These are phyloP conservation scores for Sebastes nivosus DNA, from an alignment of 2,797 vertebrate genomes.

Conservation along the genomic window DNA sequence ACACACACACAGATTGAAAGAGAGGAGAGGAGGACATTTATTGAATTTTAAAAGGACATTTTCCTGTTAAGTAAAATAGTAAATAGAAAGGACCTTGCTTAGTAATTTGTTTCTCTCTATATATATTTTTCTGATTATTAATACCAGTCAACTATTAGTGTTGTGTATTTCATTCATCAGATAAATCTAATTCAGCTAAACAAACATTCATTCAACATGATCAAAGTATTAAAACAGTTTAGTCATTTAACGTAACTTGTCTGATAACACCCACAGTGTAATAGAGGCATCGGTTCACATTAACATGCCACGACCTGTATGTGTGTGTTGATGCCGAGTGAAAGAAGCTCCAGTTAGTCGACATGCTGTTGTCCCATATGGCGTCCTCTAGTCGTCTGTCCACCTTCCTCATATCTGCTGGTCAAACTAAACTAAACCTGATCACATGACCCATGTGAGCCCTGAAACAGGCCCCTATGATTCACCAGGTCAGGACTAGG, in stretches of 20 bases:
- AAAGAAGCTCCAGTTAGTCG: slow-evolving; percentile 43
- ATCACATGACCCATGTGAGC: slow-evolving; percentile 21
- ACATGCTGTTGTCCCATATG: slow-evolving; percentile 70
- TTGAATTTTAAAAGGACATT: slow-evolving; percentile 5
- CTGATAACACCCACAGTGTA: slow-evolving; percentile 4
- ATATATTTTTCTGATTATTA: background rate
- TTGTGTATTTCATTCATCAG: background rate
- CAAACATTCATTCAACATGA: background rate
- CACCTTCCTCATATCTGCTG: slow-evolving; percentile 28
- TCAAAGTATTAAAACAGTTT: background rate
- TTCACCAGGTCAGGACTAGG: slow-evolving; percentile 32
- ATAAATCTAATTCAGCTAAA: slow-evolving; percentile 5
- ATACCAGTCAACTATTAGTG: background rate
- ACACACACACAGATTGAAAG: slow-evolving; percentile 1
- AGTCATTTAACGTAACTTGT: background rate
- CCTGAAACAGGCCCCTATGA: slow-evolving; percentile 30
- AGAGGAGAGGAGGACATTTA: background rate
- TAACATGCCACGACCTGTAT: slow-evolving; percentile 41
- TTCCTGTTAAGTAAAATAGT: background rate
- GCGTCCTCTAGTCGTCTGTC: slow-evolving; percentile 45
- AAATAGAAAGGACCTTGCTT: background rate
- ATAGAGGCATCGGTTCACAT: slow-evolving; percentile 29
- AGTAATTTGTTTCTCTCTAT: background rate
- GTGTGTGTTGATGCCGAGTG: slow-evolving; percentile 42
- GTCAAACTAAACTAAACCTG: slow-evolving; percentile 40